Conservation (phyloP, 2,113 vertebrate genomes). For the Beaufortia kweichowensis region DNA sequence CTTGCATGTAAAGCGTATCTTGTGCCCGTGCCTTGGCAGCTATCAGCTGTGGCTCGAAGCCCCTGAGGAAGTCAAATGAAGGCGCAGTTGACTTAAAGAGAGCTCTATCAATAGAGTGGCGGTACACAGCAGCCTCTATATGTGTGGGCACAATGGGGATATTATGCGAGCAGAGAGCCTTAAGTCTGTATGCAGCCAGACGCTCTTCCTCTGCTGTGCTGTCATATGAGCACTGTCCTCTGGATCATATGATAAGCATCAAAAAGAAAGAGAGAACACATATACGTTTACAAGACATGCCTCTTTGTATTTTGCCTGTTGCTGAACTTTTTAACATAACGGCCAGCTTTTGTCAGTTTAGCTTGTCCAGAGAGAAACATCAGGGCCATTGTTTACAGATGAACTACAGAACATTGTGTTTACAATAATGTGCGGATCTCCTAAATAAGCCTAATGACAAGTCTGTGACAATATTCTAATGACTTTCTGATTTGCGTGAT, state of each 20-base stretch:
- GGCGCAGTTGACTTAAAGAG: conserved; percentile 59
- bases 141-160: conserved; percentile 65
- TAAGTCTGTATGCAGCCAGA: conserved; percentile 35
- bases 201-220: conserved; percentile 64
- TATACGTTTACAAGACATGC: neutral
- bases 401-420: too few relatives aligned
- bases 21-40: conserved; percentile 11
- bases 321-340: neutral
- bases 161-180: conserved; percentile 62
- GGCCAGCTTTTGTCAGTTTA: neutral
- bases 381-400: too few relatives aligned
- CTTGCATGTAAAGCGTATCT: neutral
- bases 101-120: conserved; percentile 65
- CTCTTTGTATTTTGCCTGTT: neutral
- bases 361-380: too few relatives aligned
- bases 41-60: conserved; percentile 19
- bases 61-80: conserved; percentile 51
- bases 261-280: neutral
- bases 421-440: too few relatives aligned
- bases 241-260: conserved; percentile 68
- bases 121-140: conserved; percentile 60
- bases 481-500: too few relatives aligned
- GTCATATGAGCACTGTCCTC: conserved; percentile 62
- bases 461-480: too few relatives aligned
- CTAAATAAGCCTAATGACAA: too few relatives aligned